These are phyloP conservation scores for Tricholauxania praeusta DNA, from an alignment of 2,888 invertebrate species.

Conservation along the genomic window DNA sequence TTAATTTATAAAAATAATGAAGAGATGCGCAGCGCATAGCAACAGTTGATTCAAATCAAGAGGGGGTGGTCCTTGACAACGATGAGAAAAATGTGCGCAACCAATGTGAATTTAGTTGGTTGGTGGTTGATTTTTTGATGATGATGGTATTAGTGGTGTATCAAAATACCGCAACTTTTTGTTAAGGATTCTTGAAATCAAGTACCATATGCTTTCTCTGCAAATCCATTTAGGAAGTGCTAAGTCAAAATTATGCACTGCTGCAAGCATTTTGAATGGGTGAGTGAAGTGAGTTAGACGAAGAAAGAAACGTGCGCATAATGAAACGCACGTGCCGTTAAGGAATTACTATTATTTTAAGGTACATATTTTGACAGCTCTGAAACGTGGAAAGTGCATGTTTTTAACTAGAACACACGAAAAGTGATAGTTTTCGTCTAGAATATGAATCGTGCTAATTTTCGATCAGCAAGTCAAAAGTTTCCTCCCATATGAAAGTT, in stretches of 20 bases:
- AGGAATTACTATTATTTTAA: too few relatives aligned
- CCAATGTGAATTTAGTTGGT: constrained; percentile 38
- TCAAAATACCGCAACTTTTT: neutral
- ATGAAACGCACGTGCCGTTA: too few relatives aligned
- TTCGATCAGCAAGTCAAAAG: too few relatives aligned
- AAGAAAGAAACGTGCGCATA: too few relatives aligned
- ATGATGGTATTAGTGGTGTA: constrained; percentile 15
- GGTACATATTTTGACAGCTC: too few relatives aligned
- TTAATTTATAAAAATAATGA: neutral
- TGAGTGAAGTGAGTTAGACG: neutral
- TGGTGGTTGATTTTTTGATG: constrained; percentile 21
- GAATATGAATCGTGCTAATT: too few relatives aligned
- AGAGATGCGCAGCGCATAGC: constrained; percentile 30
- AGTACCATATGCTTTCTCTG: neutral
- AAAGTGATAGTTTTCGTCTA: too few relatives aligned
- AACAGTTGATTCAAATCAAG: constrained; percentile 21
- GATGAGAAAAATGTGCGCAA: constrained; percentile 22
- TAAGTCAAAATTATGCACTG: neutral
- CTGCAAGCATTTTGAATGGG: neutral
- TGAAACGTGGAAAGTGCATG: too few relatives aligned
- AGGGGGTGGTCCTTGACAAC: constrained; percentile 47
- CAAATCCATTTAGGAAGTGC: neutral
- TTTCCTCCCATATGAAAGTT: too few relatives aligned
- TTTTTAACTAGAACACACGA: too few relatives aligned
- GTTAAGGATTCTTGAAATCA: neutral